phyloP scores from a whole-genome alignment of 1,140 invertebrate species.

The Andricus grossulariae region DNA sequence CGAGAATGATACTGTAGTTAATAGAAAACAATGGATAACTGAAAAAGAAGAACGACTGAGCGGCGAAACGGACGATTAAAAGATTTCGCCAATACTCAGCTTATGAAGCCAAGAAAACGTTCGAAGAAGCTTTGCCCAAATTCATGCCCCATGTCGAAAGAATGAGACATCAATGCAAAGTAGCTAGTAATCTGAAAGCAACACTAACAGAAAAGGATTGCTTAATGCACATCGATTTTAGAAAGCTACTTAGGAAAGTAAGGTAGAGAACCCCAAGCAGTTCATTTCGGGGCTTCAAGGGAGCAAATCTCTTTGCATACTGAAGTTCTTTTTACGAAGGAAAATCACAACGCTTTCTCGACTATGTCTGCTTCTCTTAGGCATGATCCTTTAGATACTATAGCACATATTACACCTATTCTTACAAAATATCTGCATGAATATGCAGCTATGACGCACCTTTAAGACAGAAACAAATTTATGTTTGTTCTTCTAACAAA shows the following conservation, averaged over 20 bases:
- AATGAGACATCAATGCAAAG: conserved; percentile 13
- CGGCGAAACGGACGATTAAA: too few relatives aligned
- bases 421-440: conserved; percentile 11
- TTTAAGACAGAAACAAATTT: conserved; percentile 31
- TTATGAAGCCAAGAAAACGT: too few relatives aligned
- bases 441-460: not conserved
- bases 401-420: conserved; percentile 13
- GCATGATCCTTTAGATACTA: conserved; percentile 7
- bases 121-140: too few relatives aligned
- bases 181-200: not conserved
- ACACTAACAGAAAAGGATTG: not conserved
- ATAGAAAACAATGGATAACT: too few relatives aligned
- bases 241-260: conserved; percentile 34
- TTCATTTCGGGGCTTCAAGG: conserved; percentile 33
- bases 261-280: conserved; percentile 18
- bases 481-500: conserved; percentile 22
- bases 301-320: conserved; percentile 21
- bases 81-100: too few relatives aligned
- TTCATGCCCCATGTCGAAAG: too few relatives aligned
- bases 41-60: too few relatives aligned
- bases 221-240: conserved; percentile 20
- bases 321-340: conserved; percentile 28
- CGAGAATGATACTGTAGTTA: too few relatives aligned
- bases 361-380: conserved; percentile 19
- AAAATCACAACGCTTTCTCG: conserved; percentile 1